Conservation (phyloP, 2,797 vertebrate species). For the Saxicola maurus region DNA sequence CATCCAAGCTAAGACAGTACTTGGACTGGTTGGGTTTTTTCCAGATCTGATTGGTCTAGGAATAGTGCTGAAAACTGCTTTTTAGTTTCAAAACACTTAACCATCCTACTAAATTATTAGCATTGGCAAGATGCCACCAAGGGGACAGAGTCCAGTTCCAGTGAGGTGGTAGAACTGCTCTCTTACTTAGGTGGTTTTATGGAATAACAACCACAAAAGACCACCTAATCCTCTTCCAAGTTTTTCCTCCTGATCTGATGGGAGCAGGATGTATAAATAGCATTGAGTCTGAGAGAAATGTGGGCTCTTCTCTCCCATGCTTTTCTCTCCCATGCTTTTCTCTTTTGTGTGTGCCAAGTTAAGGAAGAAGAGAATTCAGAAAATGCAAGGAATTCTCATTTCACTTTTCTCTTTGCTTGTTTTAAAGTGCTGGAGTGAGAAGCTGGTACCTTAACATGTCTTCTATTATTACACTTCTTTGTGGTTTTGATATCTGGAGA, state of each 20-base stretch:
- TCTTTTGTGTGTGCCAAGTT: background rate
- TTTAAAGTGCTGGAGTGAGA: background rate
- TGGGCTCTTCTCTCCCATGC: background rate
- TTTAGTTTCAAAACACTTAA: background rate
- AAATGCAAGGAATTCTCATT: background rate
- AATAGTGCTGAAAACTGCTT: background rate
- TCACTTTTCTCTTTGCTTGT: background rate
- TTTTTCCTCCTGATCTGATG: background rate
- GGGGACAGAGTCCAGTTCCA: background rate
- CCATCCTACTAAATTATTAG: background rate
- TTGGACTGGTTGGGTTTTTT: background rate
- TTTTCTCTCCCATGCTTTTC: background rate
- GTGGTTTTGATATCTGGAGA: background rate
- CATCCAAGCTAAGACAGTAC: background rate
- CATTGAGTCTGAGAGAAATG: background rate
- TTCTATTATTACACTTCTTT: background rate
- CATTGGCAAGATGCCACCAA: background rate
- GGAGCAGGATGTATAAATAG: background rate
- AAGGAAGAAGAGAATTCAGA: background rate
- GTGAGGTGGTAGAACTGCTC: background rate
- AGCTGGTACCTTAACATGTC: background rate
- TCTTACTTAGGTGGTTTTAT: background rate
- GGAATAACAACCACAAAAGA: background rate
- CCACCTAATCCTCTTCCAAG: background rate
- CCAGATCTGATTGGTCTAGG: background rate